phyloP scores from a whole-genome alignment of 2,888 invertebrate genomes.

The Tetrapedia diversipes region DNA sequence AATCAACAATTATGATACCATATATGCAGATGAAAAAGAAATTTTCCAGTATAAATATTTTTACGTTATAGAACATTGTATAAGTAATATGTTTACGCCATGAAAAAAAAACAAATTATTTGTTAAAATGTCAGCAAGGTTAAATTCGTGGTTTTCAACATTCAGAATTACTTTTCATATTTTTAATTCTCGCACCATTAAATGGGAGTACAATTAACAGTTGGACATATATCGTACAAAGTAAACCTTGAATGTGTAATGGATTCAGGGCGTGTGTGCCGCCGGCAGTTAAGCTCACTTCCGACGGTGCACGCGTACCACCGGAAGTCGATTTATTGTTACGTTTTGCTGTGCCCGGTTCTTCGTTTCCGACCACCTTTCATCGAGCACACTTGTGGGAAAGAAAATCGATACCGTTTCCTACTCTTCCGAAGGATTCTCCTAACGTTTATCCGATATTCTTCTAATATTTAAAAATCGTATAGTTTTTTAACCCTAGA shows the following conservation, averaged over 20 bases:
- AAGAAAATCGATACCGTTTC: slow-evolving; percentile 41
- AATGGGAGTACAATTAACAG: not conserved
- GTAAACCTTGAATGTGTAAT: slow-evolving; percentile 30
- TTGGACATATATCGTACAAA: slow-evolving; percentile 12
- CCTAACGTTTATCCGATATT: too few species aligned
- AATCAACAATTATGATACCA: too few species aligned
- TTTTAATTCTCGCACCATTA: not conserved
- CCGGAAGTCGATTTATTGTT: slow-evolving; percentile 74
- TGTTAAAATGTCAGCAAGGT: too few species aligned
- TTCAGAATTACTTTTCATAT: not conserved
- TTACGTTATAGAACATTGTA: too few species aligned
- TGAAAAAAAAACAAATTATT: too few species aligned
- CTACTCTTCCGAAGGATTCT: too few species aligned
- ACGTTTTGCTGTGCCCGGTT: slow-evolving; percentile 60
- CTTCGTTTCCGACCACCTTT: slow-evolving; percentile 58
- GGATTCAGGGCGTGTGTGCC: slow-evolving; percentile 36
- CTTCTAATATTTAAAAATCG: slow-evolving; percentile 9
- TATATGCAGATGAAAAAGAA: too few species aligned
- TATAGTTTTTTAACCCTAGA: not conserved
- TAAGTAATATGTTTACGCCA: too few species aligned
- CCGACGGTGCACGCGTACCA: slow-evolving; percentile 70
- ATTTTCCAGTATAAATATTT: too few species aligned
- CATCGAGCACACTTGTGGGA: slow-evolving; percentile 25
- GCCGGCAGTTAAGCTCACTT: slow-evolving; percentile 65
- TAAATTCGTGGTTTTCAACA: too few species aligned